These are phyloP conservation scores for Nomada ferruginata DNA, from an alignment of 2,888 invertebrate species.

Conservation along the genomic window DNA sequence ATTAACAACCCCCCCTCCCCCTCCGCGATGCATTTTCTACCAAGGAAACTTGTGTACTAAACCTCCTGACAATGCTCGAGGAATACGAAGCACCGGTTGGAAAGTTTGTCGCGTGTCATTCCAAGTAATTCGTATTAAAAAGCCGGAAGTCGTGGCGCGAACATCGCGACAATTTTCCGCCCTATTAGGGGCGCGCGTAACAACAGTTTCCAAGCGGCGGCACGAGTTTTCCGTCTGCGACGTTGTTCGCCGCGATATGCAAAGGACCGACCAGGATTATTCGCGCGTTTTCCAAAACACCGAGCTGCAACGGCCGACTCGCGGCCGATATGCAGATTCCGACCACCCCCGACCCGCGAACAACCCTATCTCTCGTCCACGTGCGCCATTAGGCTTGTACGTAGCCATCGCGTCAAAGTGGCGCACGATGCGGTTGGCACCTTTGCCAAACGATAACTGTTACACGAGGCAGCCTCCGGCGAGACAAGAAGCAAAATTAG, in stretches of 20 bases:
- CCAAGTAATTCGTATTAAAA: slow-evolving; percentile 33
- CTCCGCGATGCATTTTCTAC: background rate
- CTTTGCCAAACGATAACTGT: slow-evolving; percentile 81
- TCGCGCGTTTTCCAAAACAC: slow-evolving; percentile 63
- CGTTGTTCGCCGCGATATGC: slow-evolving; percentile 60
- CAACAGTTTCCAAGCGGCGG: slow-evolving; percentile 48
- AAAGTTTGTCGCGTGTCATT: background rate
- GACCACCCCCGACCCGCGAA: background rate
- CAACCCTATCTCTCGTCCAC: slow-evolving; percentile 49
- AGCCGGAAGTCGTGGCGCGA: slow-evolving; percentile 17
- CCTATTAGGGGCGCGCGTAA: slow-evolving; percentile 51
- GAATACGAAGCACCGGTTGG: background rate
- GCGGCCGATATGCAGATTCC: slow-evolving; percentile 62
- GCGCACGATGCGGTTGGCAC: slow-evolving; percentile 75
- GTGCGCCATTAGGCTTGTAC: slow-evolving; percentile 60
- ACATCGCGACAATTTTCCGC: slow-evolving; percentile 48
- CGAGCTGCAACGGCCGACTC: slow-evolving; percentile 41
- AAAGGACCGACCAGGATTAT: slow-evolving; percentile 64
- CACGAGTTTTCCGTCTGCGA: slow-evolving; percentile 36
- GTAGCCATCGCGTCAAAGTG: slow-evolving; percentile 68
- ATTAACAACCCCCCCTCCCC: background rate
- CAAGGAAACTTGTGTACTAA: background rate
- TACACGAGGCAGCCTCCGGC: slow-evolving; percentile 33
- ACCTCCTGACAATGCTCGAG: background rate
- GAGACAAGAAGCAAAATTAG: background rate